Evolutionary conservation across 2,113 vertebrate genomes (phyloP), one percentile per base, ranked within the genome.

Genomic region (Rhadina sibilatrix): DNA sequence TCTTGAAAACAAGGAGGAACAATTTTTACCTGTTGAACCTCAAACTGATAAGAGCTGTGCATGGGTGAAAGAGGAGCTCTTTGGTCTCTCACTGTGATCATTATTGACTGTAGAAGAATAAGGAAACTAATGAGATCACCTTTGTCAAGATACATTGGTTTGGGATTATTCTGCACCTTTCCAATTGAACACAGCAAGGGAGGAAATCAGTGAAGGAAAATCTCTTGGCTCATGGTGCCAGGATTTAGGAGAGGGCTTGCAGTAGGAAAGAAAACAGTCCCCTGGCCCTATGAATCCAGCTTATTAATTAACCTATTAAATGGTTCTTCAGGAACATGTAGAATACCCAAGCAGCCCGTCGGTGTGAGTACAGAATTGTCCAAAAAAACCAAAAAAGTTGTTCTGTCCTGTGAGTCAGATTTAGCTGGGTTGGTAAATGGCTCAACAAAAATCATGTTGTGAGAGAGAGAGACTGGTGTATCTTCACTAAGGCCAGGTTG

Each of bases 1-100:
- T 35, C 59, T 75, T 28, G 37, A 30, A 77, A 87, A 30, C 23
- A 49, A 69, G 44, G 15, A 40, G 38, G 2, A 78, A 1, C 12
- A 49, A 50, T 4, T 6, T 37, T 69, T 38, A 50, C 8, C 25
- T 35, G 24, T 44, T 31, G 21, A 52, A 38, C 17, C 31, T 61
- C 59, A 56, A 37, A 44, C 3, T 19, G 30, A 1, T 56, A 31
- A 50, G 47, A 65, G 52, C 20, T 72, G 40, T 60, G 66, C 35
- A 30, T 42, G 53, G 6, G 24, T 80, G 33, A 60, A 79, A 72
- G 66, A 90, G 25, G 33, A n/a, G 21, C 47, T 65, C 31, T 52
- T 50, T 1, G 6, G 21, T 60, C 25, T 66, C 35, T 52, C 50
- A 0, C 19, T 1, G 2, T 35, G 33, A 10, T 70, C 27, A 3